phyloP scores from a whole-genome alignment of 2,888 invertebrate genomes.

The Scaeva pyrastri region DNA sequence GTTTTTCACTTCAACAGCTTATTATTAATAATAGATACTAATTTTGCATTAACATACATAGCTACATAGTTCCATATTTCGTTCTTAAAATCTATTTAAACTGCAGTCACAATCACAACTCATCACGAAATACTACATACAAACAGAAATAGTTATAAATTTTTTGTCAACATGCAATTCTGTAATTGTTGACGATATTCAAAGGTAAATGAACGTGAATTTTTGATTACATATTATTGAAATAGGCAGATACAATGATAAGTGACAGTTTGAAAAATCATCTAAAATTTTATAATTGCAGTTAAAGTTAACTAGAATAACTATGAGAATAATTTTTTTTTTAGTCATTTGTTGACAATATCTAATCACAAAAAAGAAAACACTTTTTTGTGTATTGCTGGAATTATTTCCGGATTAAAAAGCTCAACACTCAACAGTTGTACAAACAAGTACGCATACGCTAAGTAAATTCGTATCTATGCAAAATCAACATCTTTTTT shows the following conservation, averaged over 20 bases:
- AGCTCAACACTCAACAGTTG: constrained; percentile 1
- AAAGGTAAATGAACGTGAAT: constrained; percentile 12
- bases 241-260: constrained; percentile 35
- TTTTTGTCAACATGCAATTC: constrained; percentile 62
- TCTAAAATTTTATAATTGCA: constrained; percentile 54
- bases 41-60: no score
- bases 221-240: constrained; percentile 63
- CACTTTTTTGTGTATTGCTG: not conserved
- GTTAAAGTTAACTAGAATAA: constrained; percentile 27
- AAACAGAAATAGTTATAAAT: constrained; percentile 19
- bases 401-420: constrained; percentile 43
- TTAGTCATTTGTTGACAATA: constrained; percentile 20
- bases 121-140: constrained; percentile 11
- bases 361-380: not conserved
- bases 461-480: not conserved
- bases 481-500: not conserved
- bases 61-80: constrained; percentile 17
- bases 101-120: constrained; percentile 12
- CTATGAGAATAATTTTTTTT: constrained; percentile 31
- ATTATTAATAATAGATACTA: not conserved
- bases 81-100: constrained; percentile 27
- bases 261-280: constrained; percentile 53
- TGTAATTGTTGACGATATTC: constrained; percentile 41
- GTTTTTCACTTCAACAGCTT: constrained; percentile 40
- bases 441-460: not conserved